A percentile compares a stretch with the other conserved stretches of the same genome.
Conservation (phyloP, 2,888 invertebrate genomes). For the Limenitis camilla region DNA sequence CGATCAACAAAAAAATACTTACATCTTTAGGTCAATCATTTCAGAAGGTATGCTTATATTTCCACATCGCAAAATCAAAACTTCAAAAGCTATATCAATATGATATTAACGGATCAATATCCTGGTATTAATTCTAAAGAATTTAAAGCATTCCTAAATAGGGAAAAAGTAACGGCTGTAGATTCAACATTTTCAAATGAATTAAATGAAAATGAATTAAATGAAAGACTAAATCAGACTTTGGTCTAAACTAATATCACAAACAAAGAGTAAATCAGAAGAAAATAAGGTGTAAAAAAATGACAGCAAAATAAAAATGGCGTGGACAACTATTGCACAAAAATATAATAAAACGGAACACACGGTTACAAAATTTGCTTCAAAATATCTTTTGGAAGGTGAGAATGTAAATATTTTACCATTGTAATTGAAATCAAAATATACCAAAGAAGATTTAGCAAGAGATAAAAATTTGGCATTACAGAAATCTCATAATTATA, state of each 20-base stretch:
- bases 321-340: neutral
- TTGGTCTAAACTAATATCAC: too few relatives aligned
- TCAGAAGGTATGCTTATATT: slow-evolving; percentile 20
- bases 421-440: too few relatives aligned
- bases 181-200: slow-evolving; percentile 23
- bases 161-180: slow-evolving; percentile 7
- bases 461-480: too few relatives aligned
- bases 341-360: slow-evolving; percentile 20
- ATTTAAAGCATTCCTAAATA: slow-evolving; percentile 8
- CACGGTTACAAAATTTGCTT: slow-evolving; percentile 17
- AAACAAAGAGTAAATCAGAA: too few relatives aligned
- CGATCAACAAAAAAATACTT: slow-evolving; percentile 24
- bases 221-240: slow-evolving; percentile 17
- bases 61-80: slow-evolving; percentile 27
- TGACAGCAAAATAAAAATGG: neutral
- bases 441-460: too few relatives aligned
- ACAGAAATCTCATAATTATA: too few relatives aligned
- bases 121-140: slow-evolving; percentile 24
- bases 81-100: slow-evolving; percentile 22
- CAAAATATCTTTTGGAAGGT: slow-evolving; percentile 17
- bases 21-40: slow-evolving; percentile 23
- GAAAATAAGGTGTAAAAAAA: slow-evolving; percentile 13
- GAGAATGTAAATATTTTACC: too few relatives aligned
- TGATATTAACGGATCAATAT: slow-evolving; percentile 24
- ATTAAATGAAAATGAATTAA: slow-evolving; percentile 14